Evolutionary conservation across 1,140 invertebrate genomes (phyloP).

Genomic region (Zaprionus taronus): DNA sequence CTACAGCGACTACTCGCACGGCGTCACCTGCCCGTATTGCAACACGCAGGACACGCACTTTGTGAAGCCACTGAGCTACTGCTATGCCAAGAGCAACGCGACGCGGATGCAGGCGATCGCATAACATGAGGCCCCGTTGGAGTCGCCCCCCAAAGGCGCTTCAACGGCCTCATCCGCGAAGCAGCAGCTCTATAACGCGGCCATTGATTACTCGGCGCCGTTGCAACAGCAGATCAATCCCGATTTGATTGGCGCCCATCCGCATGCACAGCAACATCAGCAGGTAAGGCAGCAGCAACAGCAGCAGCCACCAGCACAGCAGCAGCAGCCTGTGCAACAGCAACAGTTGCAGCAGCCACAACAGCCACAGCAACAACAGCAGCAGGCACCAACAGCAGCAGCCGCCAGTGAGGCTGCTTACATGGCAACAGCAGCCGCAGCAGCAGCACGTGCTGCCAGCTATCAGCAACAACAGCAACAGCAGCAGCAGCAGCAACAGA

Average conservation of each 20-base stretch:
- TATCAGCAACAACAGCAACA: slow-evolving; percentile 45
- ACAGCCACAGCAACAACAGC: slow-evolving; percentile 33
- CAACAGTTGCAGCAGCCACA: slow-evolving; percentile 46
- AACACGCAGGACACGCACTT: slow-evolving; percentile 96
- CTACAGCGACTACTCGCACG: slow-evolving; percentile 98
- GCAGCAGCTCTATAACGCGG: slow-evolving; percentile 70
- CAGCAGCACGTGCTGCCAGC: slow-evolving; percentile 41
- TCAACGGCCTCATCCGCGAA: slow-evolving; percentile 61
- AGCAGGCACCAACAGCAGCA: slow-evolving; percentile 31
- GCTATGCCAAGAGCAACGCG: slow-evolving; percentile 90
- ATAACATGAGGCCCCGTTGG: slow-evolving; percentile 91
- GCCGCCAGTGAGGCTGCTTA: slow-evolving; percentile 17
- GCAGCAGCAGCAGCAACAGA: slow-evolving; percentile 43
- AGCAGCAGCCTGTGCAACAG: slow-evolving; percentile 43
- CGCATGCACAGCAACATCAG: slow-evolving; percentile 79
- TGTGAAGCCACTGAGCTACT: slow-evolving; percentile 93
- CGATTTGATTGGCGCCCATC: slow-evolving; percentile 80
- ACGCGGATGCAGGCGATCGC: slow-evolving; percentile 90
- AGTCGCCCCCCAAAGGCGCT: slow-evolving; percentile 67
- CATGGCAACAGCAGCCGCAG: slow-evolving; percentile 20
- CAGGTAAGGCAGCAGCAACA: slow-evolving; percentile 65
- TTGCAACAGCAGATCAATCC: slow-evolving; percentile 81
- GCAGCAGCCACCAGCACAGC: slow-evolving; percentile 38
- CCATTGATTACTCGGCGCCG: slow-evolving; percentile 81
- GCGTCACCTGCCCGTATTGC: slow-evolving; percentile 96